Evolutionary conservation across 2,888 invertebrate species (phyloP).

Genomic region (Meteorus colon): DNA sequence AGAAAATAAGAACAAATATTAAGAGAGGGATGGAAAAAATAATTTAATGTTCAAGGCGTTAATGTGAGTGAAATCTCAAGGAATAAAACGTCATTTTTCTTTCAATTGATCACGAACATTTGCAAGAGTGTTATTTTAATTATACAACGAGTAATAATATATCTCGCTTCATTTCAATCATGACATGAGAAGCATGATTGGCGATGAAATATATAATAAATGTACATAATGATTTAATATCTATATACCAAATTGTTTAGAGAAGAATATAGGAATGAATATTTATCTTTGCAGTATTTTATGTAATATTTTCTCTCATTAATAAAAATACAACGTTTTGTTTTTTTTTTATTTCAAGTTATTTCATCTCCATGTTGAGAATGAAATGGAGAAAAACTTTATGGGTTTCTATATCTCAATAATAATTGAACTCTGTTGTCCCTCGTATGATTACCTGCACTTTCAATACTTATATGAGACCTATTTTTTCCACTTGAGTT

Average conservation of each 20-base stretch:
- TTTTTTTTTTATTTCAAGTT: too few species aligned
- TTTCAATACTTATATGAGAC: conserved; percentile 59
- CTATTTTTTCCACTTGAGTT: conserved; percentile 56
- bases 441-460: conserved; percentile 53
- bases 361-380: too few species aligned
- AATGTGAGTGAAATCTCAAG: not conserved
- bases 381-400: too few species aligned
- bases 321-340: too few species aligned
- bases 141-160: not conserved
- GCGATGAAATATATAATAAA: conserved; percentile 16
- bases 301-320: too few species aligned
- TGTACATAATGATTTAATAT: not conserved
- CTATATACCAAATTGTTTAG: not conserved
- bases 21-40: too few species aligned
- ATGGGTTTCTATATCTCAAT: not conserved
- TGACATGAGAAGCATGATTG: conserved; percentile 1
- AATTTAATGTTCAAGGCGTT: not conserved
- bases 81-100: not conserved
- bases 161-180: not conserved
- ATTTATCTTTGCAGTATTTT: too few species aligned
- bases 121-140: conserved; percentile 37
- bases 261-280: not conserved
- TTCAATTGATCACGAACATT: conserved; percentile 37
- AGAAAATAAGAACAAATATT: too few species aligned
- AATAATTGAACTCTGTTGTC: not conserved